A percentile compares a stretch with the other conserved stretches of the same genome.
Evolutionary conservation across 2,113 vertebrate genomes (phyloP).

Genomic region (Poeciliopsis turrubarensis): DNA sequence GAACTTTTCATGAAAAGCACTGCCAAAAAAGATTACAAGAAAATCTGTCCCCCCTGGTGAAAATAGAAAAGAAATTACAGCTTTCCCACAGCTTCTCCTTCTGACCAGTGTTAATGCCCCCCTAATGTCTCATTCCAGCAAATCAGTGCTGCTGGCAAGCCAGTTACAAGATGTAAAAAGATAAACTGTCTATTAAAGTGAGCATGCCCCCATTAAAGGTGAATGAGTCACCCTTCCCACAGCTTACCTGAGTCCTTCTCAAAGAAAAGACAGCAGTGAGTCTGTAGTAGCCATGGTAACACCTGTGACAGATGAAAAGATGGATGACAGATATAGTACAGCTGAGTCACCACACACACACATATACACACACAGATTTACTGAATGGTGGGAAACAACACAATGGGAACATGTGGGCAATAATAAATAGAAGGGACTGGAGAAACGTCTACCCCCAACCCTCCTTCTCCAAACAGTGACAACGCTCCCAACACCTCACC

Average conservation of each 20-base stretch:
- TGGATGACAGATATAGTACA: conserved; percentile 74
- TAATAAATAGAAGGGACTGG: conserved; percentile 35
- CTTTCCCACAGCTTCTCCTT: neutral
- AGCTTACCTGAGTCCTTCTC: conserved; percentile 81
- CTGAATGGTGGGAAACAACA: conserved; percentile 48
- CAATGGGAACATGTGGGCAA: conserved; percentile 49
- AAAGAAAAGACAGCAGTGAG: conserved; percentile 81
- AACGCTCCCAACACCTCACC: conserved; percentile 12
- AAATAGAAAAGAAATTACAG: no score
- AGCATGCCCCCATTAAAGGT: neutral
- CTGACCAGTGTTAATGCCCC: neutral
- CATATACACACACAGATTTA: conserved; percentile 20
- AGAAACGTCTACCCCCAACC: conserved; percentile 23
- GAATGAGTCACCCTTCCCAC: conserved; percentile 32
- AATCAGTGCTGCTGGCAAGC: neutral
- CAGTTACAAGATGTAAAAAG: neutral
- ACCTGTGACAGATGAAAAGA: conserved; percentile 81
- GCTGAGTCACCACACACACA: conserved; percentile 67
- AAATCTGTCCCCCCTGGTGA: no score
- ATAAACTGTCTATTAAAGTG: neutral
- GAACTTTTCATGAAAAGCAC: neutral
- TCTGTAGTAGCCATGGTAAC: conserved; percentile 83
- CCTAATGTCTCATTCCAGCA: neutral
- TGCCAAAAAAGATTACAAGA: no score
- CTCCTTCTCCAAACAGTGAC: neutral